phyloP scores from a whole-genome alignment of 2,888 invertebrate species.

The Carcina quercana region DNA sequence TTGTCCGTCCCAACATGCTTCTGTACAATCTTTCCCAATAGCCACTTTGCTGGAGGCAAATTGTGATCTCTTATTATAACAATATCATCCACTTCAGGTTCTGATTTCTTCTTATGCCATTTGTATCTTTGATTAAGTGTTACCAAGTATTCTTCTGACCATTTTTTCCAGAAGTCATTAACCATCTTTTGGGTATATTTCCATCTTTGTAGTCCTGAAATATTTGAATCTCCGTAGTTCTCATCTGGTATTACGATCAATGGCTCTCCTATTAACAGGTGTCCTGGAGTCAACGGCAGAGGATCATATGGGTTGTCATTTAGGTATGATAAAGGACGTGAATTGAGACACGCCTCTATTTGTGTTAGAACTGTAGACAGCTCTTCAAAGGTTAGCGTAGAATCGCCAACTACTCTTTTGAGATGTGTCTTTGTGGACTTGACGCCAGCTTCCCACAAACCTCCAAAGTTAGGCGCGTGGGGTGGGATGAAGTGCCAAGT shows the following conservation, averaged over 20 bases:
- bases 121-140: slow-evolving; percentile 14
- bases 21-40: slow-evolving; percentile 11
- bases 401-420: slow-evolving; percentile 8
- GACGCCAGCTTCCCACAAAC: slow-evolving; percentile 15
- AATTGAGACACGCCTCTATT: slow-evolving; percentile 18
- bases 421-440: slow-evolving; percentile 7
- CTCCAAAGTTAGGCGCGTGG: slow-evolving; percentile 14
- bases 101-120: slow-evolving; percentile 10
- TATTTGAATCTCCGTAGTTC: slow-evolving; percentile 2
- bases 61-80: slow-evolving; percentile 12
- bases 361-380: slow-evolving; percentile 15
- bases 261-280: slow-evolving; percentile 19
- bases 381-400: slow-evolving; percentile 15
- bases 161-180: slow-evolving; percentile 19
- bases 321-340: slow-evolving; percentile 11
- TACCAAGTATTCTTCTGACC: slow-evolving; percentile 19
- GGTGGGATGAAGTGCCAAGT: slow-evolving; percentile 16
- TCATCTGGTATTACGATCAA: slow-evolving; percentile 13
- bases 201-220: slow-evolving; percentile 14
- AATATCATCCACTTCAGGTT: slow-evolving; percentile 8
- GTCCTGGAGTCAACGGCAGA: slow-evolving; percentile 16
- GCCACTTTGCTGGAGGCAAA: slow-evolving; percentile 12
- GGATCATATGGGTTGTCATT: slow-evolving; percentile 16
- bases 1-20: slow-evolving; percentile 11
- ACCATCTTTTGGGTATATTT: slow-evolving; percentile 18